A percentile compares a stretch with the other conserved stretches of the same genome.
These are phyloP conservation scores for Amazona guildingii DNA, from an alignment of 2,113 vertebrate species.

Conservation along the genomic window DNA sequence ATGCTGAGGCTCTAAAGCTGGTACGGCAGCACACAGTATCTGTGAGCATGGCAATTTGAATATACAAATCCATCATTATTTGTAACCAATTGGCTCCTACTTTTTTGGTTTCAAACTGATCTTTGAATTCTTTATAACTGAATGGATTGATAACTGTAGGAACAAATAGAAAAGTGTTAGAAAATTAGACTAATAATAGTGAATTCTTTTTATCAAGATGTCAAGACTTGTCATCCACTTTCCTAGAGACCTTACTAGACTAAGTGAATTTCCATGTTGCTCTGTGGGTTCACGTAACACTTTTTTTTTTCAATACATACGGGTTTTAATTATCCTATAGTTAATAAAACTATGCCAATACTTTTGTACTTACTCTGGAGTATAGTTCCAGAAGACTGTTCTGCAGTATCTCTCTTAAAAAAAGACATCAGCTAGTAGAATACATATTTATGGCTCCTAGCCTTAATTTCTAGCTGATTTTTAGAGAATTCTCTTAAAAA, in stretches of 20 bases:
- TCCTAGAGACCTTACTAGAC: neutral
- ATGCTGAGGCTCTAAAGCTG: neutral
- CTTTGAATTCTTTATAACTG: neutral
- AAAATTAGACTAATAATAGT: neutral
- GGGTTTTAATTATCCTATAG: neutral
- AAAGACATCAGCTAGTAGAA: neutral
- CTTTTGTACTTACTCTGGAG: neutral
- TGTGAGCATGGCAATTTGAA: neutral
- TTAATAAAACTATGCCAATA: neutral
- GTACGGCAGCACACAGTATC: neutral
- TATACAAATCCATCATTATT: neutral
- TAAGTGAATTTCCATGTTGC: neutral
- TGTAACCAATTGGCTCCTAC: neutral
- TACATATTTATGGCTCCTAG: neutral
- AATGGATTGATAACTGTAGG: neutral
- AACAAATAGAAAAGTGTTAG: neutral
- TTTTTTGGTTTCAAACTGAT: neutral
- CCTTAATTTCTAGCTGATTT: neutral
- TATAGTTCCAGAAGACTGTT: neutral
- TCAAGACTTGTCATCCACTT: neutral
- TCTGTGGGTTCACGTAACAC: neutral
- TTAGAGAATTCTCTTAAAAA: neutral
- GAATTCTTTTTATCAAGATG: neutral
- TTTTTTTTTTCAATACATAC: fast-evolving
- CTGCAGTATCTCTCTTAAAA: neutral